Base-by-base conservation (phyloP, 2,888 invertebrate genomes). In the Drosophila nigricruria region DNA sequence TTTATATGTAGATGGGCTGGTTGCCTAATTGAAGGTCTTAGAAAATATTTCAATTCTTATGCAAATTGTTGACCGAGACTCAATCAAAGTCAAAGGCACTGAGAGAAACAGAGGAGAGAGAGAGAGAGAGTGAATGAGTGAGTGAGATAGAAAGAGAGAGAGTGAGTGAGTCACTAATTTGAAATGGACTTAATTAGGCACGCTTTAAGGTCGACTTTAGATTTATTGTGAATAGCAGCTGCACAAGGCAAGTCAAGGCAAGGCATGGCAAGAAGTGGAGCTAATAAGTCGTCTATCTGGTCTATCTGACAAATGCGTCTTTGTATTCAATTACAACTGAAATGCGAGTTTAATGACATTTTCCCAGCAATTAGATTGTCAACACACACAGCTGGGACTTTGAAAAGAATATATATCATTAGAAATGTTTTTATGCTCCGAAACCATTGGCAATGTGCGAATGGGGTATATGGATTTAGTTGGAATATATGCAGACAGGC, bases 331-430 rank as follows among this genome's bases (percentile, higher is more conserved):
- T 77, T 79, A 70, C 56, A 75, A 64, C 82, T 74, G 47, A 70
- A 77, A 87, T 73, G 75, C 69, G 58, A 79, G 74, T 77, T 87
- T 87, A 79, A 85, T 84, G 81, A 79, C 74, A 72, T 56, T 77
- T 50, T 32, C 67, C 65, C 58, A 50, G 69, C 82, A 88, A 89
- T 85, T 82, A 76, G 61, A 72, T 67, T 60, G 60, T 38, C 58
- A 64, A 60, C 73, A 56, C 77, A 89, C 70, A 56, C 80, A 89
- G 82, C 73, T 83, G 87, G 38, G 61, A 25, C 68, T 38, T 25
- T 54, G 30, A 54, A 53, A 36, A 36, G 49, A 56, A 47, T 56
- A 70, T 63, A 40, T 32, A 45, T 45, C 56, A 64, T 53, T 50
- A 45, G 49, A 70, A 57, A 34, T 30, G 52, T 34, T 34, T 40